Evolutionary conservation across 2,888 invertebrate species (phyloP).

Genomic region (Nesidiocoris tenuis): DNA sequence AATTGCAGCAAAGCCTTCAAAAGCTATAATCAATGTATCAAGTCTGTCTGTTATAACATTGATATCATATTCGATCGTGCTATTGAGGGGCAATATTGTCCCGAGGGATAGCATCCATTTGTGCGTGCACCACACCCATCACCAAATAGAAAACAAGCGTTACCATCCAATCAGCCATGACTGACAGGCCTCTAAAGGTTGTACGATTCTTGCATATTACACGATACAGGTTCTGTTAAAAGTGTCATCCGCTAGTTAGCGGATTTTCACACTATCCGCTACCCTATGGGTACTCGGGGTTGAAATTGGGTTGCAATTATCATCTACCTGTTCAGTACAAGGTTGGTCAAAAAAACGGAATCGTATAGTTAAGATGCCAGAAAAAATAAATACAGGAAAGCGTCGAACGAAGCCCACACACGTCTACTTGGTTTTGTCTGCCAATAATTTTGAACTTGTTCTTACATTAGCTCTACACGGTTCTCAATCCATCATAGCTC

Average conservation of each 20-base stretch:
- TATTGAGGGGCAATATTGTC: too few species aligned
- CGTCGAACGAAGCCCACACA: slow-evolving; percentile 32
- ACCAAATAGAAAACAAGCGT: slow-evolving; percentile 4
- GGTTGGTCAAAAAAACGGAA: background rate
- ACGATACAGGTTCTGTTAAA: background rate
- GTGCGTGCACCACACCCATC: background rate
- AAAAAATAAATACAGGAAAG: slow-evolving; percentile 21
- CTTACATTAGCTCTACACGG: slow-evolving; percentile 32
- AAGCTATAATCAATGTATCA: too few species aligned
- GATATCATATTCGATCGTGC: too few species aligned
- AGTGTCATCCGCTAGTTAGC: too few species aligned
- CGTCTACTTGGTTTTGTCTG: slow-evolving; percentile 17
- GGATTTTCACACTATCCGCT: background rate
- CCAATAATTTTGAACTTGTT: slow-evolving; percentile 9
- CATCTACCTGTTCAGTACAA: background rate
- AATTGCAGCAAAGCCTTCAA: too few species aligned
- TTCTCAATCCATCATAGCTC: slow-evolving; percentile 23
- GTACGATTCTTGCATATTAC: background rate
- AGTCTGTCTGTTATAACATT: too few species aligned
- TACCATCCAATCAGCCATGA: slow-evolving; percentile 3
- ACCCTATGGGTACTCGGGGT: background rate
- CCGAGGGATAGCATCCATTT: too few species aligned
- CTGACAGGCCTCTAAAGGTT: background rate
- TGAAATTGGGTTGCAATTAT: background rate
- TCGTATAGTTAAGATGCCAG: too few species aligned